Evolutionary conservation across 2,888 invertebrate genomes (phyloP).

Genomic region (Lobophora halterata): DNA sequence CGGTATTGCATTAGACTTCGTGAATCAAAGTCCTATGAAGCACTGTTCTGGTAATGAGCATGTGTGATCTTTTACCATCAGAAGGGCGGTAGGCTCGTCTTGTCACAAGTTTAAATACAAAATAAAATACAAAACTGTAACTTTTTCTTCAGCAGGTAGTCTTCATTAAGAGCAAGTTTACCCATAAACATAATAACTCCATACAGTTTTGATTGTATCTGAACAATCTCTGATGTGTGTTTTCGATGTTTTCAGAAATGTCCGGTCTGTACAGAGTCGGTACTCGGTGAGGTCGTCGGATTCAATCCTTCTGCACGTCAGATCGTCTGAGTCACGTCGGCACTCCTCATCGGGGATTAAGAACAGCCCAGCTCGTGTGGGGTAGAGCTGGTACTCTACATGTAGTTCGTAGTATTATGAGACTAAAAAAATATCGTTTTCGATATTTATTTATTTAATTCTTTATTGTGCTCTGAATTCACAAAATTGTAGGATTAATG

Average conservation of each 20-base stretch:
- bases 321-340: slow-evolving; percentile 27
- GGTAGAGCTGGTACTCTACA: slow-evolving; percentile 2
- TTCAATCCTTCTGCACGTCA: slow-evolving; percentile 52
- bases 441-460: too few relatives aligned
- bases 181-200: slow-evolving; percentile 30
- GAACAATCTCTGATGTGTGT: slow-evolving; percentile 16
- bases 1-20: too few relatives aligned
- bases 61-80: too few relatives aligned
- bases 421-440: too few relatives aligned
- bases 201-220: slow-evolving; percentile 22
- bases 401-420: too few relatives aligned
- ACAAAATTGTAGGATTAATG: too few relatives aligned
- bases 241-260: slow-evolving; percentile 39
- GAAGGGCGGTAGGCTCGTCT: too few relatives aligned
- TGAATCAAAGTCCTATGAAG: too few relatives aligned
- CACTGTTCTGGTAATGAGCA: too few relatives aligned
- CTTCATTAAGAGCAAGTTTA: slow-evolving; percentile 29
- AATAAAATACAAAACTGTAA: too few relatives aligned
- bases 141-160: slow-evolving; percentile 9
- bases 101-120: too few relatives aligned
- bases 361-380: slow-evolving; percentile 6
- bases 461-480: too few relatives aligned
- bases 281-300: slow-evolving; percentile 41
- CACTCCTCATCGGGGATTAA: slow-evolving; percentile 28
- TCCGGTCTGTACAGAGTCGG: slow-evolving; percentile 26